phyloP scores from a whole-genome alignment of 2,797 vertebrate species.

The Xyrichtys novacula region DNA sequence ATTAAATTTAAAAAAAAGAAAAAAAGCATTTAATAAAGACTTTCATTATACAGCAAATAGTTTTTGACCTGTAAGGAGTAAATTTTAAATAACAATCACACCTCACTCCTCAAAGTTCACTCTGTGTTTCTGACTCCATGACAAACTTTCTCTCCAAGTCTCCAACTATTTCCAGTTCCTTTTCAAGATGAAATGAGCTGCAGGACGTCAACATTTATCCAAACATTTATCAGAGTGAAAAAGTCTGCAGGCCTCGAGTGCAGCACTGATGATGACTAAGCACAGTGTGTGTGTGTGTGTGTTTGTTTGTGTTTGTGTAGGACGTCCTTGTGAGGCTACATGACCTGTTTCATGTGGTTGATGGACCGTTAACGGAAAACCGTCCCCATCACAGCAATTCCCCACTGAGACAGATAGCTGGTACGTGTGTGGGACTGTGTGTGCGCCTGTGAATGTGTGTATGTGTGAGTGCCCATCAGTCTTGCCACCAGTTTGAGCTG shows the following conservation, averaged over 20 bases:
- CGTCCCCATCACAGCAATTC: constrained; percentile 41
- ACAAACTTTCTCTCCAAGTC: too few species aligned
- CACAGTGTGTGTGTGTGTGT: constrained; percentile 10
- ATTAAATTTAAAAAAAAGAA: too few species aligned
- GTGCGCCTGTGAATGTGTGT: constrained; percentile 22
- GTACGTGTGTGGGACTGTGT: constrained; percentile 11
- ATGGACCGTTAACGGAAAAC: constrained; percentile 28
- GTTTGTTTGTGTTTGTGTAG: constrained; percentile 27
- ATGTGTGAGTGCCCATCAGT: constrained; percentile 45
- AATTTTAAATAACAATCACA: too few species aligned
- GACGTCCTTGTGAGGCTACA: constrained; percentile 45
- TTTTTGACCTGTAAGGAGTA: too few species aligned
- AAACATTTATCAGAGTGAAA: too few species aligned
- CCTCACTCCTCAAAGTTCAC: too few species aligned
- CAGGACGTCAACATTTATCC: too few species aligned
- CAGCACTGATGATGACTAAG: constrained; percentile 29
- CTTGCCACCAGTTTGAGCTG: constrained; percentile 69
- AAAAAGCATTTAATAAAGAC: too few species aligned
- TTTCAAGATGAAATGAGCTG: too few species aligned
- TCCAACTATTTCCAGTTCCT: too few species aligned
- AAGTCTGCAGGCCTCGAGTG: constrained; percentile 23
- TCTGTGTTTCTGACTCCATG: too few species aligned
- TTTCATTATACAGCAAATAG: too few species aligned
- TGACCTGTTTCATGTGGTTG: constrained; percentile 39
- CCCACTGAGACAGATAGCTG: constrained; percentile 23